Percentiles rank a stretch among this genome's conserved stretches.
These are phyloP conservation scores for Psophia crepitans DNA, from an alignment of 2,113 vertebrate species.

Conservation along the genomic window DNA sequence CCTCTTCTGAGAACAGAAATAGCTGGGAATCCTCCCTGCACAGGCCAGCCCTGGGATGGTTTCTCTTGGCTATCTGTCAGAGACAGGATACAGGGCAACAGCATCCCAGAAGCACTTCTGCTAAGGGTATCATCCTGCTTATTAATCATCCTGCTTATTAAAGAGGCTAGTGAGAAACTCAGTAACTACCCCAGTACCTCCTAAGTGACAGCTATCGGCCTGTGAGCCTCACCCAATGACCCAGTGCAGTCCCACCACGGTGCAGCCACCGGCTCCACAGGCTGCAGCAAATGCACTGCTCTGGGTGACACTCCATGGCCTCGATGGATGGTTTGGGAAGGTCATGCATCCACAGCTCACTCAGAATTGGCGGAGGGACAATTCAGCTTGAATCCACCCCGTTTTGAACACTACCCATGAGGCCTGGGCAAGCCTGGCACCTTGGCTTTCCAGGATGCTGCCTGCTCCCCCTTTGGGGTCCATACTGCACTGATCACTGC, in stretches of 20 bases:
- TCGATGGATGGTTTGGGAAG: rapidly evolving
- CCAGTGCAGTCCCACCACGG: not conserved
- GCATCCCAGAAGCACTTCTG: not conserved
- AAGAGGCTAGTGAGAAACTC: not conserved
- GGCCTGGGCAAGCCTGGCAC: rapidly evolving
- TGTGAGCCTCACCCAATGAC: not conserved
- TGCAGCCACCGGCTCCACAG: not conserved
- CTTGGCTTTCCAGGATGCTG: not conserved
- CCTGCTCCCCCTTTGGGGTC: rapidly evolving
- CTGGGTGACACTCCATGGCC: not conserved
- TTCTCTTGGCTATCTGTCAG: not conserved
- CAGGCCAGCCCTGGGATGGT: not conserved
- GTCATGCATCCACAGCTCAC: rapidly evolving
- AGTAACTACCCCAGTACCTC: not conserved
- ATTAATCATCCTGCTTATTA: not conserved
- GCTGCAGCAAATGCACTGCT: rapidly evolving
- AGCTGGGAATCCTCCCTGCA: not conserved
- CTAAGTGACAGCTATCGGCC: not conserved
- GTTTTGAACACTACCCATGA: rapidly evolving
- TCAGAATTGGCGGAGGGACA: not conserved
- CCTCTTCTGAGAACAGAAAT: not conserved
- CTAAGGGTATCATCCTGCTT: not conserved
- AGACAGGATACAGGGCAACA: not conserved
- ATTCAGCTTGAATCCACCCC: not conserved
- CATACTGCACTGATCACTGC: rapidly evolving